Conservation (phyloP, 2,113 vertebrate genomes). For the Eubucco bourcierii region DNA sequence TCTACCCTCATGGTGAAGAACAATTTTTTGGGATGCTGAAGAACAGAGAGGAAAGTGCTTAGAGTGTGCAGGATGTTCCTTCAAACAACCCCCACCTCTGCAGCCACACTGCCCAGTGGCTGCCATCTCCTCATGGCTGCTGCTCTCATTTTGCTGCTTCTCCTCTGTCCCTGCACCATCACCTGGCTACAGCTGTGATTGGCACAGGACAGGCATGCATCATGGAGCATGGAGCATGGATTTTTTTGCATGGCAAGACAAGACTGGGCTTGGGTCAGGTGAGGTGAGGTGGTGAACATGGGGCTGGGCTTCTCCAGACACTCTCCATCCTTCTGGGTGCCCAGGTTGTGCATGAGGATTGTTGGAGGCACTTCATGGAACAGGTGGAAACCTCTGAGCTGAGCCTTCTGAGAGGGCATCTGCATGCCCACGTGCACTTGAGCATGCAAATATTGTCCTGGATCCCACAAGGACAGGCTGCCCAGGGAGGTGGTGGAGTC, state of each 20-base stretch:
- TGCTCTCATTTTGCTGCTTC: background rate
- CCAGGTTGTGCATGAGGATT: rapidly evolving
- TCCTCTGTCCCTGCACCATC: background rate
- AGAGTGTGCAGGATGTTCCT: rapidly evolving
- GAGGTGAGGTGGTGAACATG: rapidly evolving
- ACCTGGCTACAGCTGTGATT: rapidly evolving
- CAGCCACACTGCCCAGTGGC: too few relatives aligned
- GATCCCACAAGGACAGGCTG: rapidly evolving
- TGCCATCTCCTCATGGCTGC: background rate
- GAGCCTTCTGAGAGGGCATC: background rate
- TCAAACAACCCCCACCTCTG: rapidly evolving
- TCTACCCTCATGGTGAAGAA: too few relatives aligned
- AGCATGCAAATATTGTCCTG: background rate
- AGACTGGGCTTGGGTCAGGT: too few relatives aligned
- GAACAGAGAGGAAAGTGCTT: rapidly evolving
- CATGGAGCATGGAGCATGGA: rapidly evolving
- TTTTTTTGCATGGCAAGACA: rapidly evolving
- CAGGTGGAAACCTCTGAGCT: background rate
- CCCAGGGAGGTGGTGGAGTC: too few relatives aligned
- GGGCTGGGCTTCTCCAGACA: rapidly evolving
- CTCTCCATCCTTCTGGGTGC: rapidly evolving
- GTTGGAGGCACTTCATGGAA: too few relatives aligned
- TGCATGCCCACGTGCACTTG: too few relatives aligned
- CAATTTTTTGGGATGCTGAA: too few relatives aligned
- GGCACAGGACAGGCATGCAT: rapidly evolving